Conservation (phyloP, 2,888 invertebrate genomes). For the Agonopterix subpropinquella region DNA sequence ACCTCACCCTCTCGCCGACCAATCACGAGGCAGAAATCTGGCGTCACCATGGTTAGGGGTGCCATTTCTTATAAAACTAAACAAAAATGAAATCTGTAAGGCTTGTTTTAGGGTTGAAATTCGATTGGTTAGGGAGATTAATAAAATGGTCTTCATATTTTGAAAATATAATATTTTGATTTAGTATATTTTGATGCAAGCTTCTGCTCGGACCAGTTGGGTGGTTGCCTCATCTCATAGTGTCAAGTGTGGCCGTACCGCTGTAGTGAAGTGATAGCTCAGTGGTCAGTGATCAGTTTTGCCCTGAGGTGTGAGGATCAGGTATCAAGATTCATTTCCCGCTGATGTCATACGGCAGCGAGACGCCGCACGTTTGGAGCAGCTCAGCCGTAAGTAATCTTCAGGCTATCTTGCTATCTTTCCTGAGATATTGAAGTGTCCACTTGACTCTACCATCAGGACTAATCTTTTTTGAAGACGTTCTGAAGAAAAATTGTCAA, state of each 20-base stretch:
- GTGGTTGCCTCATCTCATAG: background rate
- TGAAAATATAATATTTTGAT: conserved; percentile 51
- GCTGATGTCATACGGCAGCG: conserved; percentile 74
- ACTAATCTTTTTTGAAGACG: too few species aligned
- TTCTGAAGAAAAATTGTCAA: too few species aligned
- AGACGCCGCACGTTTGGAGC: conserved; percentile 73
- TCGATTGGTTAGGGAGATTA: conserved; percentile 27
- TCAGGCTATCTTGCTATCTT: too few species aligned
- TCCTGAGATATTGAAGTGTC: too few species aligned
- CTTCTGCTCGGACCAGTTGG: conserved; percentile 18
- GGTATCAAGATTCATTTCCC: conserved; percentile 74
- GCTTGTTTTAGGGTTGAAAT: conserved; percentile 14
- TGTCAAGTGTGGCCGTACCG: background rate
- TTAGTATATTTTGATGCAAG: conserved; percentile 44
- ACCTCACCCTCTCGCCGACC: conserved; percentile 38
- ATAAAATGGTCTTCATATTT: conserved; percentile 42
- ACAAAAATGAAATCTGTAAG: background rate
- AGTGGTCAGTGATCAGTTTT: conserved; percentile 21
- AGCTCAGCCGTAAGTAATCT: conserved; percentile 49
- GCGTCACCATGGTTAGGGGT: conserved; percentile 37
- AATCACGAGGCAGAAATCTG: conserved; percentile 57
- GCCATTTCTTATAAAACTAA: conserved; percentile 9
- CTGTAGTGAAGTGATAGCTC: background rate
- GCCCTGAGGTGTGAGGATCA: conserved; percentile 31
- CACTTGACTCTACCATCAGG: too few species aligned